Evolutionary conservation across 2,888 invertebrate genomes (phyloP).

Genomic region (Callinectes sapidus): DNA sequence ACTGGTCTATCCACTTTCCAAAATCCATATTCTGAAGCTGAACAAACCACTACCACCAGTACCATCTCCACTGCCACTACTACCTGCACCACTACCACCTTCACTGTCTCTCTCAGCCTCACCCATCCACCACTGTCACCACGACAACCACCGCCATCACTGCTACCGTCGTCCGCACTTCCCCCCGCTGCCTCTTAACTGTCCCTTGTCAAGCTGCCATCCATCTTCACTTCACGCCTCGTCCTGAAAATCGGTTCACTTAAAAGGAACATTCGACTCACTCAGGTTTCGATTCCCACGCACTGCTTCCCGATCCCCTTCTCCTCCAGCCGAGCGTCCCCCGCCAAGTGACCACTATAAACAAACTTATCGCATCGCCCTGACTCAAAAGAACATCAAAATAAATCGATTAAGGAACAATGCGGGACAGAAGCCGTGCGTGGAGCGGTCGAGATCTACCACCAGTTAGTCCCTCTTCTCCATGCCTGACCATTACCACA

Average conservation of each 20-base stretch:
- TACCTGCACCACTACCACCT: neutral
- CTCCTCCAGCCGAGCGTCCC: neutral
- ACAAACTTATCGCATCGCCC: conserved; percentile 5
- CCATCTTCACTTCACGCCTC: conserved; percentile 9
- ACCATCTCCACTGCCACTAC: conserved; percentile 9
- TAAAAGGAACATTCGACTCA: neutral
- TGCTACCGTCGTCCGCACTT: neutral
- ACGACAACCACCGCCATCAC: neutral
- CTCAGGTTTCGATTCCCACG: neutral
- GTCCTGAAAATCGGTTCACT: neutral
- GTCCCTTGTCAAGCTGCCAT: neutral
- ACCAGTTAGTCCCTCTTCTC: neutral
- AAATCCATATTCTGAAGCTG: conserved; percentile 8
- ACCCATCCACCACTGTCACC: neutral
- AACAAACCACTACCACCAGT: neutral
- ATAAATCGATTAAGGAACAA: conserved; percentile 27
- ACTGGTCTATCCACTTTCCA: conserved; percentile 23
- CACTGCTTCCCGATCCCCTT: neutral
- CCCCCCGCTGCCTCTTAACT: neutral
- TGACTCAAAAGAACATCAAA: neutral
- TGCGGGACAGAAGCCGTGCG: neutral
- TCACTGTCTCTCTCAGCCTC: neutral
- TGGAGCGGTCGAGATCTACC: neutral
- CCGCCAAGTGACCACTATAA: neutral
- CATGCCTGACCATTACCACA: neutral